These are phyloP conservation scores for Ailurus styani DNA, from an alignment of 2,113 vertebrate species.

Conservation along the genomic window DNA sequence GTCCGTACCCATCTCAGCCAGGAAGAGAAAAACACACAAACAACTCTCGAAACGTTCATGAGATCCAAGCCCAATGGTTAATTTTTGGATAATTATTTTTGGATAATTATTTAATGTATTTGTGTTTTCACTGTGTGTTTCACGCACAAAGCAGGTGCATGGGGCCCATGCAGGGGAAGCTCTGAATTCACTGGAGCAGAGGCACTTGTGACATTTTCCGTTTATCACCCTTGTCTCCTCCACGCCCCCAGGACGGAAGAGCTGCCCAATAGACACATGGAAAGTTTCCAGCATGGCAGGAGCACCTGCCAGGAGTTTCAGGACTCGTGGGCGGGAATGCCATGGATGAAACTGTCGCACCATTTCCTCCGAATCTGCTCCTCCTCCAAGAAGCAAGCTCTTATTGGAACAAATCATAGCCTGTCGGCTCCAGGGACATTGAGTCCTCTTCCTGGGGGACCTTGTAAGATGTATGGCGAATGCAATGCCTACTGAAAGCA, in stretches of 20 bases:
- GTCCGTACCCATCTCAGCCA: no score
- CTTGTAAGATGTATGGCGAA: background rate
- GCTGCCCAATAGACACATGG: background rate
- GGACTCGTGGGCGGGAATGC: background rate
- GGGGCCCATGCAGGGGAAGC: background rate
- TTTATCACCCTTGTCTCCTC: background rate
- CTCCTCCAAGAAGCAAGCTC: fast-evolving
- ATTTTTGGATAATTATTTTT: no score
- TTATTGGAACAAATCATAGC: background rate
- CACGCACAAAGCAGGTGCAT: background rate
- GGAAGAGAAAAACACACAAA: background rate
- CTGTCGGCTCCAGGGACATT: background rate
- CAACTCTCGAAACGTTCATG: background rate
- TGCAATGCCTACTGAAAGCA: background rate
- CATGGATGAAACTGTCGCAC: fast-evolving
- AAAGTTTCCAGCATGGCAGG: background rate
- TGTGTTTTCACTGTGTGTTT: background rate
- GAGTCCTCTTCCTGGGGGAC: background rate
- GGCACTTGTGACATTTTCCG: background rate
- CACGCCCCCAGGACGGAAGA: background rate
- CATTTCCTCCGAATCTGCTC: background rate
- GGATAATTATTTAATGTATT: background rate
- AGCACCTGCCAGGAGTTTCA: background rate
- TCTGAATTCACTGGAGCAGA: background rate
- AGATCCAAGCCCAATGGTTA: background rate